Conservation (phyloP, 1,140 invertebrate genomes). For the Arctopsyche grandis region DNA sequence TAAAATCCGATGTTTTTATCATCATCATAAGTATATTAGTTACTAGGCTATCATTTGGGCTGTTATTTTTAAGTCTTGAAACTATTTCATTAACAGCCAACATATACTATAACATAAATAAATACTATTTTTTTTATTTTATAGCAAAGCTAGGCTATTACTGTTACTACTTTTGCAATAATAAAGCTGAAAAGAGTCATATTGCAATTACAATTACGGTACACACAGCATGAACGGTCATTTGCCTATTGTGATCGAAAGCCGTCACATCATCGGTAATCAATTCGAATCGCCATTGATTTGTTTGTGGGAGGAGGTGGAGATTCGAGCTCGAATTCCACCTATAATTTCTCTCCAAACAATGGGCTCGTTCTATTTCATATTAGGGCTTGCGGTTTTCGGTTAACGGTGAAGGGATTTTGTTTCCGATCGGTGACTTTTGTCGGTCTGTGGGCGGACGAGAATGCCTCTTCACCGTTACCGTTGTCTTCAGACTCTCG, state of each 20-base stretch:
- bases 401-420: conserved; percentile 24
- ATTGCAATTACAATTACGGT: too few species aligned
- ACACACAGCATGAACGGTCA: too few species aligned
- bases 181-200: too few species aligned
- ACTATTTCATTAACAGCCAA: too few species aligned
- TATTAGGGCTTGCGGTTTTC: conserved; percentile 1
- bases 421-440: conserved; percentile 2
- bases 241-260: neutral
- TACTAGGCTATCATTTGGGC: too few species aligned
- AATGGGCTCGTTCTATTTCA: conserved; percentile 9
- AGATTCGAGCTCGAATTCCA: neutral
- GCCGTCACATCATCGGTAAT: conserved; percentile 19
- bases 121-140: too few species aligned
- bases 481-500: neutral
- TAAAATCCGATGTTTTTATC: too few species aligned
- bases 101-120: too few species aligned
- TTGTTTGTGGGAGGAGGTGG: neutral
- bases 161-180: too few species aligned
- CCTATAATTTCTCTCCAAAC: neutral
- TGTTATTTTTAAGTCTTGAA: too few species aligned
- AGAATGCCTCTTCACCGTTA: conserved; percentile 32
- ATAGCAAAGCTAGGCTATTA: too few species aligned
- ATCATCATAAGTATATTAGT: too few species aligned
- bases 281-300: conserved; percentile 36
- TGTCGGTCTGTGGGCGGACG: conserved; percentile 26